Base-by-base conservation (phyloP, 2,797 vertebrate genomes). In the Huso huso region DNA sequence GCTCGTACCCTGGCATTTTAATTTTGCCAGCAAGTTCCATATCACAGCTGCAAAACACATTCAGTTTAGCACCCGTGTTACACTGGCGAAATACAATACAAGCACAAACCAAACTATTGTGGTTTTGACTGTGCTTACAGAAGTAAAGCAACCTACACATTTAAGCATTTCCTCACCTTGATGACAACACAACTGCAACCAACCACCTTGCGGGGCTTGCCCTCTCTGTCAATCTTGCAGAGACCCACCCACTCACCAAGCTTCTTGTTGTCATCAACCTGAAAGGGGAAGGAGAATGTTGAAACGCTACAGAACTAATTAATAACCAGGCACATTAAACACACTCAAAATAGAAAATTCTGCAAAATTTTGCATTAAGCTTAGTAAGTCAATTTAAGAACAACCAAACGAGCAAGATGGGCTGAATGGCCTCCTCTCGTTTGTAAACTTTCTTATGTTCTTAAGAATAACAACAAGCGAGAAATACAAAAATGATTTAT, bases 241-340 rank as follows among this genome's bases (percentile, higher is more conserved):
- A 99, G 93, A 69, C 97, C 97, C 6, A 98, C 94, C 97, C 97
- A 99, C 73, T 99, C 97, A 0, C 97, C 96, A 6, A 99, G 91
- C 74, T 99, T 99, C 86, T 99, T 99, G 84, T 97, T 99, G 85
- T 99, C 97, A 52, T 99, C 97, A 76, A 99, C 96, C 97, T 99
- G 67, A 6, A 65, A 74, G 48, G 5, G 5, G 37, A 5, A 37
- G 37, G 48, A 1, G 51, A 50, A 48, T 12, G 7, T 53, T 0
- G 8, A 13, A 53, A 18, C 3, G 37, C 11, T 37, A 58, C 9
- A 4, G 58, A 13, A 2, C 13, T 37, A 37, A 4, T 37, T 37
- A 37, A 37, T 37, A 37, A 37, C 37, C 37, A 5, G 37, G 37
- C 5, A 37, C 37, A 37, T 18, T 18, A 18, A 68, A 2, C 7